These are phyloP conservation scores for Tenthredo notha DNA, from an alignment of 2,888 invertebrate genomes.

Conservation along the genomic window DNA sequence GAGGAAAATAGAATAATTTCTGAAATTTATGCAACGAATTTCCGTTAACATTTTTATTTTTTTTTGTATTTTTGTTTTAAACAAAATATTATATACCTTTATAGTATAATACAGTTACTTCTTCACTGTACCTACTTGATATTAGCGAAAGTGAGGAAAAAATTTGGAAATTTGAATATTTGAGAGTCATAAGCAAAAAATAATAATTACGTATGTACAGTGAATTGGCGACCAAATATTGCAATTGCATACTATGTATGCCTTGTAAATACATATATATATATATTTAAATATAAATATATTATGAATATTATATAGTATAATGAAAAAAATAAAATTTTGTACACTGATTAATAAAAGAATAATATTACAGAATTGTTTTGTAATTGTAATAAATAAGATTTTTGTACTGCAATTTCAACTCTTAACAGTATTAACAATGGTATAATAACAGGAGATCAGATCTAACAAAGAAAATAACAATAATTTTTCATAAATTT, in stretches of 20 bases:
- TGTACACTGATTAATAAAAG: constrained; percentile 32
- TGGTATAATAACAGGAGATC: background rate
- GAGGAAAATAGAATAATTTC: background rate
- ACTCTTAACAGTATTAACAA: background rate
- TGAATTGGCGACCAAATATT: background rate
- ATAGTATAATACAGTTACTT: background rate
- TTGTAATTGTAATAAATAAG: background rate
- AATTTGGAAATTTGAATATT: no score
- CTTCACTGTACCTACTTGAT: background rate
- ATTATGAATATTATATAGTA: background rate
- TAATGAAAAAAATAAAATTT: background rate
- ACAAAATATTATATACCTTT: background rate
- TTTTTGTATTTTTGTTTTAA: background rate
- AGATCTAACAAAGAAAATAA: background rate
- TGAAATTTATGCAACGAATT: background rate
- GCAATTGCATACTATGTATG: constrained; percentile 46
- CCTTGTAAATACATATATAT: background rate
- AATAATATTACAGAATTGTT: constrained; percentile 2
- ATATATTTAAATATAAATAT: background rate
- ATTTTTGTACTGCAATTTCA: background rate
- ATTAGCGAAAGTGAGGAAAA: background rate
- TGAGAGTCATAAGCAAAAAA: background rate
- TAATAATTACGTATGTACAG: constrained; percentile 23
- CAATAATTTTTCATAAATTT: background rate
- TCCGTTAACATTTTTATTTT: background rate